Evolutionary conservation across 1,140 invertebrate genomes (phyloP), one percentile per base, ranked within the genome.

Genomic region (Trypoxylus dichotomus): DNA sequence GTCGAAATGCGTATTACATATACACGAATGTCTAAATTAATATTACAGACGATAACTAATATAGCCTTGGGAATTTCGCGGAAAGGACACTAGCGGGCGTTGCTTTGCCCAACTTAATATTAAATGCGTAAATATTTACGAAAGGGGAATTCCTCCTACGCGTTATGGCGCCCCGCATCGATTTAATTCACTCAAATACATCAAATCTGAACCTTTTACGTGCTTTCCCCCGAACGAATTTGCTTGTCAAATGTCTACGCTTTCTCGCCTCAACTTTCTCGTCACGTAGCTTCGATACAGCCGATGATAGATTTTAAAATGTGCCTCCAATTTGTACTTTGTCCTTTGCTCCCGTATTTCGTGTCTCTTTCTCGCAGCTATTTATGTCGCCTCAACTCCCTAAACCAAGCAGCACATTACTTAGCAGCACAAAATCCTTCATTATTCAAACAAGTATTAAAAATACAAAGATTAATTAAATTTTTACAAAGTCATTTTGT

Each of bases 161-260:
- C 32, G 32, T 37, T 27, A 19, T 19, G 21, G 19, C 60, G 21
- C 27, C 24, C 24, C 60, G 8, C 60, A 68, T 29, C 60, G 24
- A 68, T 68, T 68, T 68, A 68, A 68, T 24, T 68, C 60, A 68
- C 60, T 63, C 60, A 68, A 68, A 68, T 68, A 68, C 27, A 24
- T 68, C 60, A 68, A 68, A 68, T 68, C 60, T 68, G 60, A 25
- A 68, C 60, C 60, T 15, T 29, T 15, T 68, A 68, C 60, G 60
- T 27, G 60, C 60, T 29, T 68, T 24, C 19, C 60, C 19, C 60
- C 6, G 10, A 11, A 68, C 60, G 32, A 37, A 68, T 68, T 68
- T 68, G 21, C 60, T 68, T 68, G 60, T 68, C 21, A 68, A 29
- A 68, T 29, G 60, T 68, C 60, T 27, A 68, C 60, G 24, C 24